phyloP scores from a whole-genome alignment of 2,113 vertebrate species.

The Odocoileus hemionus region DNA sequence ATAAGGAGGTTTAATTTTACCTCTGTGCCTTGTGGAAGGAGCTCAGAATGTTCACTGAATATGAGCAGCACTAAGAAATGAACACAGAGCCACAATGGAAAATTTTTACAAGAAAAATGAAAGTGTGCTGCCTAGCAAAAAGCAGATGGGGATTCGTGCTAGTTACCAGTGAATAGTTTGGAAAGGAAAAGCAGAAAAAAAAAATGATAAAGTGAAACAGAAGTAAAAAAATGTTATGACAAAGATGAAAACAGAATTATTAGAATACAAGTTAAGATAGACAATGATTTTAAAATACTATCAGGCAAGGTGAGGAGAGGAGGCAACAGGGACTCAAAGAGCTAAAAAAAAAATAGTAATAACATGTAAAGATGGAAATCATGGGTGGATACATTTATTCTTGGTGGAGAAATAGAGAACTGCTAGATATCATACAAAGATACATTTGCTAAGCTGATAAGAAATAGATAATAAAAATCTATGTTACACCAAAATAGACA shows the following conservation, averaged over 20 bases:
- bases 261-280: not conserved
- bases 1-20: constrained; percentile 3
- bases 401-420: not conserved
- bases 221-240: not conserved
- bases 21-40: not conserved
- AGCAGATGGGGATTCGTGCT: not conserved
- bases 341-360: not conserved
- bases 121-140: not conserved
- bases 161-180: not conserved
- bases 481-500: not conserved
- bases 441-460: not conserved
- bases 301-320: not conserved
- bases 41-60: not conserved
- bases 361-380: not conserved
- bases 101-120: not conserved
- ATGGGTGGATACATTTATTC: not conserved
- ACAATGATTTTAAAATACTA: not conserved
- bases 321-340: not conserved
- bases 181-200: not conserved
- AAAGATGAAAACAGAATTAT: constrained; percentile 3
- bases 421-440: not conserved
- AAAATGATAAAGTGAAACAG: not conserved
- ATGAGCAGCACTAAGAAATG: not conserved
- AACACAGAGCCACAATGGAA: not conserved
- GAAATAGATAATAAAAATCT: constrained; percentile 3